Evolutionary conservation across 2,888 invertebrate genomes (phyloP).

Genomic region (Arctia plantaginis): DNA sequence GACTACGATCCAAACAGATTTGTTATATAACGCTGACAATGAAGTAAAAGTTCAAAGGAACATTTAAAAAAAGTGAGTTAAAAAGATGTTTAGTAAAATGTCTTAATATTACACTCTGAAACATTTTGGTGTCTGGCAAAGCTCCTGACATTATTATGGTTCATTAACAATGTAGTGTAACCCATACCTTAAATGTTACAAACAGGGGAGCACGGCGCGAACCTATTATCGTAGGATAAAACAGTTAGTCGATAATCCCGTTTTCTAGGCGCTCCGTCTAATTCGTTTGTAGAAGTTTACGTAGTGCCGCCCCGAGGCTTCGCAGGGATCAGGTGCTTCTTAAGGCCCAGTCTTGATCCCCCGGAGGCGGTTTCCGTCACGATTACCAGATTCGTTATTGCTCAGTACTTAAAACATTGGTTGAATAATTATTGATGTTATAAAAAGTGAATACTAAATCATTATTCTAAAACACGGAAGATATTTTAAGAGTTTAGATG

Average conservation of each 20-base stretch:
- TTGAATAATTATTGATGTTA: slow-evolving; percentile 25
- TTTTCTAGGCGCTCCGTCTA: slow-evolving; percentile 67
- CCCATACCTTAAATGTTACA: slow-evolving; percentile 33
- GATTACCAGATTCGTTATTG: slow-evolving; percentile 58
- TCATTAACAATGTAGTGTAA: slow-evolving; percentile 31
- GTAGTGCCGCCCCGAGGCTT: slow-evolving; percentile 56
- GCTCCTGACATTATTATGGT: slow-evolving; percentile 22
- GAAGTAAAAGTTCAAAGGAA: background rate
- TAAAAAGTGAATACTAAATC: slow-evolving; percentile 12
- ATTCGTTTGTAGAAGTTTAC: slow-evolving; percentile 72
- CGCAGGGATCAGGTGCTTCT: slow-evolving; percentile 66
- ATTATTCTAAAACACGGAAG: background rate
- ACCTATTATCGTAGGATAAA: slow-evolving; percentile 62
- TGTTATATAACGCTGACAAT: background rate
- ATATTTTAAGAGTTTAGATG: background rate
- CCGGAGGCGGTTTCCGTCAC: slow-evolving; percentile 60
- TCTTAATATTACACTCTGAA: background rate
- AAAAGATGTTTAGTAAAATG: background rate
- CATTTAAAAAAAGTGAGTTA: background rate
- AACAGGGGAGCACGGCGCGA: slow-evolving; percentile 45
- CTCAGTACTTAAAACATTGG: slow-evolving; percentile 49
- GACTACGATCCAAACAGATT: background rate
- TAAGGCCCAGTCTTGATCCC: slow-evolving; percentile 60
- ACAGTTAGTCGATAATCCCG: slow-evolving; percentile 68
- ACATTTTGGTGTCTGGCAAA: slow-evolving; percentile 19